A percentile compares a stretch with the other conserved stretches of the same genome.
Conservation (phyloP, 2,888 invertebrate species). For the Drymonia ruficornis region DNA sequence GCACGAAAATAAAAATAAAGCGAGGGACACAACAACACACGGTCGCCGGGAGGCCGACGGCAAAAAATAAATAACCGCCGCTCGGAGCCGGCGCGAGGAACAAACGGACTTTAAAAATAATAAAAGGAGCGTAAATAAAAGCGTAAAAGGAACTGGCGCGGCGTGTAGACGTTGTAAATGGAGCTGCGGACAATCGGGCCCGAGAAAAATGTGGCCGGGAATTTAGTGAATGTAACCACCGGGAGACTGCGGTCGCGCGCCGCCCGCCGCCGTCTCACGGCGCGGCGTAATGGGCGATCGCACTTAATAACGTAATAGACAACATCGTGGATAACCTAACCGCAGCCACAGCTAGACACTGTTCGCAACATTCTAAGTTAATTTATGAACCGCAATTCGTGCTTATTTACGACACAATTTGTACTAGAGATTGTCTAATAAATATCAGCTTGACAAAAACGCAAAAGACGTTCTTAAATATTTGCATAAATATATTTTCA, state of each 20-base stretch:
- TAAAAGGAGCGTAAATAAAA: constrained; percentile 85
- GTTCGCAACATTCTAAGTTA: constrained; percentile 35
- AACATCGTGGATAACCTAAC: constrained; percentile 60
- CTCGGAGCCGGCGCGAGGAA: constrained; percentile 82
- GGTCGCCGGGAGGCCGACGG: constrained; percentile 83
- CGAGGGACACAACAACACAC: constrained; percentile 83
- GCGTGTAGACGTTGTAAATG: constrained; percentile 84
- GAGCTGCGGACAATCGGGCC: constrained; percentile 82
- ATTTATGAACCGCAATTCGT: constrained; percentile 33
- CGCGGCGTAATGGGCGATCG: constrained; percentile 64
- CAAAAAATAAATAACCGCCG: constrained; percentile 82
- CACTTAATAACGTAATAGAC: constrained; percentile 72
- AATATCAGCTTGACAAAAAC: constrained; percentile 17
- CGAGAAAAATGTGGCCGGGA: constrained; percentile 80
- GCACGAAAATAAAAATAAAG: constrained; percentile 84
- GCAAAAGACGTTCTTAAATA: constrained; percentile 11
- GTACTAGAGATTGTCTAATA: constrained; percentile 25
- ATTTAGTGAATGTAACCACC: constrained; percentile 80
- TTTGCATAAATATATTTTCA: constrained; percentile 4
- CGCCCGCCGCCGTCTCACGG: constrained; percentile 57
- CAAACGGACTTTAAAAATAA: constrained; percentile 84
- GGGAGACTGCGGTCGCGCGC: constrained; percentile 69
- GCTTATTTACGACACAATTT: constrained; percentile 33
- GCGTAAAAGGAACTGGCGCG: constrained; percentile 84
- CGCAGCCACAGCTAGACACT: constrained; percentile 41